A percentile compares a stretch with the other conserved stretches of the same genome.
Evolutionary conservation across 2,888 invertebrate species (phyloP).

Genomic region (Horisme vitalbata): DNA sequence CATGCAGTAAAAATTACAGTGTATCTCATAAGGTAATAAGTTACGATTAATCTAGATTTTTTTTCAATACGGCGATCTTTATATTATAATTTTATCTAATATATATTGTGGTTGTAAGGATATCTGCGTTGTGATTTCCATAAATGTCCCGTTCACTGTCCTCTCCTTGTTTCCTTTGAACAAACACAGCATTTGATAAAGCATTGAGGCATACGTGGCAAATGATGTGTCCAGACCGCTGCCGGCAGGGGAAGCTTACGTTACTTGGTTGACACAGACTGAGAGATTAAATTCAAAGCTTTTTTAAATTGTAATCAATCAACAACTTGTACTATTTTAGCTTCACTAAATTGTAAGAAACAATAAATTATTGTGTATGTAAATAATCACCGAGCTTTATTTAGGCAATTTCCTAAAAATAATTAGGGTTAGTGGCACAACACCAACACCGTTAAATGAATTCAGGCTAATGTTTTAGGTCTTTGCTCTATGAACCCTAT

Average conservation of each 20-base stretch:
- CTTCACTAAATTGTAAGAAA: slow-evolving; percentile 83
- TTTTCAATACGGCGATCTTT: slow-evolving; percentile 84
- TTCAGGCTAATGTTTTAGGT: neutral
- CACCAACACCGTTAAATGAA: neutral
- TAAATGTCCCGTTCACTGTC: slow-evolving; percentile 64
- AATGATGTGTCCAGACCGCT: slow-evolving; percentile 69
- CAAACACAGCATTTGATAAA: slow-evolving; percentile 33
- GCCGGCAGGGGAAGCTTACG: slow-evolving; percentile 66
- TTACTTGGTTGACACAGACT: slow-evolving; percentile 67
- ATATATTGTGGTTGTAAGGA: slow-evolving; percentile 89
- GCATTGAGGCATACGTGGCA: slow-evolving; percentile 63
- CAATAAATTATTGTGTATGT: slow-evolving; percentile 84
- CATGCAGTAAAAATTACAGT: slow-evolving; percentile 81
- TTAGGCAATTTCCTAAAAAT: slow-evolving; percentile 65
- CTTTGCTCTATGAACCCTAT: neutral
- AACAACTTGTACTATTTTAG: slow-evolving; percentile 78
- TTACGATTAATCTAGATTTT: slow-evolving; percentile 81
- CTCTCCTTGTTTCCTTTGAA: slow-evolving; percentile 58
- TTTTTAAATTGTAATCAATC: slow-evolving; percentile 77
- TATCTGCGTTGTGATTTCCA: slow-evolving; percentile 82
- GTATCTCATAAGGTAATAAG: slow-evolving; percentile 82
- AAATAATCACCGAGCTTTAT: slow-evolving; percentile 79
- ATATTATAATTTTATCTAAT: slow-evolving; percentile 85
- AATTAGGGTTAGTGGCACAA: slow-evolving; percentile 4
- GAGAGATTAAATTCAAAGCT: slow-evolving; percentile 75